These are phyloP conservation scores for Plutomurus gul DNA, from an alignment of 1,140 invertebrate genomes.

Conservation along the genomic window DNA sequence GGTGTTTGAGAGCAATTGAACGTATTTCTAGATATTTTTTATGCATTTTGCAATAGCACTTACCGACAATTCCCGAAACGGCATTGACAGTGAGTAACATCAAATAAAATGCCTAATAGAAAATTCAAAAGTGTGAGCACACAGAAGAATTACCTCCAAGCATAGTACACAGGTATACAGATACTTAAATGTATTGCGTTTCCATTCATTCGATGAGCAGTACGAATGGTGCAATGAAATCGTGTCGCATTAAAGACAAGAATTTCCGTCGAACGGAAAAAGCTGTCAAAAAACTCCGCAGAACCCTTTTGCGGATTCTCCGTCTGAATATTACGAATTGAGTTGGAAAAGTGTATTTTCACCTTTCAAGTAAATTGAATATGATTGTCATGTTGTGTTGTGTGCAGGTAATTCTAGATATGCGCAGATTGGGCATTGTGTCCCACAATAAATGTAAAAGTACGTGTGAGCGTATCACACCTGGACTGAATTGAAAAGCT, in stretches of 20 bases:
- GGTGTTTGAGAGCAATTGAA: too few relatives aligned
- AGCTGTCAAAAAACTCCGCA: background rate
- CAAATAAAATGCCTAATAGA: too few relatives aligned
- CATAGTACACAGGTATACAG: too few relatives aligned
- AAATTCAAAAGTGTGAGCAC: too few relatives aligned
- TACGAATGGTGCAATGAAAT: background rate
- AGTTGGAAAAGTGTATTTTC: background rate
- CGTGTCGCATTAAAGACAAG: background rate
- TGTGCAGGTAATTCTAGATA: background rate
- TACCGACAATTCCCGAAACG: too few relatives aligned
- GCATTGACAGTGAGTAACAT: too few relatives aligned
- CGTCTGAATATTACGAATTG: background rate
- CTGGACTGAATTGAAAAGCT: background rate
- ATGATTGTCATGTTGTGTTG: background rate
- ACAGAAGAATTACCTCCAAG: too few relatives aligned
- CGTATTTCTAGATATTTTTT: too few relatives aligned
- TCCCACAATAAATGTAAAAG: background rate
- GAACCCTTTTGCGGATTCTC: constrained; percentile 22
- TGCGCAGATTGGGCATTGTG: background rate
- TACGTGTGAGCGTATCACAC: background rate
- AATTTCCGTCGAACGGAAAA: background rate
- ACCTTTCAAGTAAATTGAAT: background rate
- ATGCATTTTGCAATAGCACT: too few relatives aligned
- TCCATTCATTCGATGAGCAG: too few relatives aligned
- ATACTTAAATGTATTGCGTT: too few relatives aligned